Conservation (phyloP, 2,113 vertebrate genomes). For the Apteryx mantelli region DNA sequence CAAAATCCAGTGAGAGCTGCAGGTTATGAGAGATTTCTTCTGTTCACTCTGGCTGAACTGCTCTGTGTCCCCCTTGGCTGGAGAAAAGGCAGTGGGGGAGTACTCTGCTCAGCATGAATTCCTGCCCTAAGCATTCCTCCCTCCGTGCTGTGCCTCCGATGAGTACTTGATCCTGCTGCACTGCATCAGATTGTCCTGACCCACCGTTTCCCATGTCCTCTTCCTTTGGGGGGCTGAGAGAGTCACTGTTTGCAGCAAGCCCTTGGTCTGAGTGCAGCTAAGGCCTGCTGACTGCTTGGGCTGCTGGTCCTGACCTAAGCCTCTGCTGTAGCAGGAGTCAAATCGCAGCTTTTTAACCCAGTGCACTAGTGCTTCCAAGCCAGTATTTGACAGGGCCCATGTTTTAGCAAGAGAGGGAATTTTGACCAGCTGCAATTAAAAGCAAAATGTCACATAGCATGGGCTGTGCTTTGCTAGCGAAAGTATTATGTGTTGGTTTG, state of each 20-base stretch:
- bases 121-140: conserved; percentile 16
- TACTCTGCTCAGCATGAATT: not conserved
- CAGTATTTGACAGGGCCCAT: not conserved
- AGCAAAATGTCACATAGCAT: not conserved
- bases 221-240: not conserved
- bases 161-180: not conserved
- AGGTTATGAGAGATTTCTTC: not conserved
- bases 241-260: not conserved
- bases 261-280: not conserved
- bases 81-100: not conserved
- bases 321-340: not conserved
- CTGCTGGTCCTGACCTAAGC: not conserved
- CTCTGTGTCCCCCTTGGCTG: not conserved
- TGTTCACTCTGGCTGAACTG: not conserved
- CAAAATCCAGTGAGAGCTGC: not conserved
- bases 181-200: not conserved
- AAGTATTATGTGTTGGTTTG: not conserved
- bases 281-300: not conserved
- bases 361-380: not conserved
- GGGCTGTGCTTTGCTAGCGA: not conserved
- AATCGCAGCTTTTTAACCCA: not conserved
- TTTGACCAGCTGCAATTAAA: not conserved
- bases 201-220: not conserved
- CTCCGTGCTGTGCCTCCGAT: not conserved
- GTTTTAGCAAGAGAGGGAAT: not conserved